Percentiles rank a stretch among this genome's conserved stretches.
Evolutionary conservation across 1,140 invertebrate genomes (phyloP).

Genomic region (Bacillus rossius): DNA sequence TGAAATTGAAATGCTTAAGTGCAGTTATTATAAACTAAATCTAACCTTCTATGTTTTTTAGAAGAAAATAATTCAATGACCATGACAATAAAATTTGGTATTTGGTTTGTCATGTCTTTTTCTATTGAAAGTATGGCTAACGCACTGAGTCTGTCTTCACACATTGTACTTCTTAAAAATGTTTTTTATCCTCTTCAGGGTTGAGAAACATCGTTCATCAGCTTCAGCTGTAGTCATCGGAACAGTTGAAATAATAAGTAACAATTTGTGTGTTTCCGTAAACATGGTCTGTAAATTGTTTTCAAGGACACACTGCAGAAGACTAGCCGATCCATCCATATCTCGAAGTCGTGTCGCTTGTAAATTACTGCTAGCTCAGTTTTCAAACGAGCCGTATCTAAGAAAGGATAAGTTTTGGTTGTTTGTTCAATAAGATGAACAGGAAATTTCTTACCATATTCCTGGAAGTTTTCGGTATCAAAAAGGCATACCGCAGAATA

Average conservation of each 20-base stretch:
- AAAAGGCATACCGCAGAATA: conserved; percentile 22
- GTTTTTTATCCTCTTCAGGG: conserved; percentile 10
- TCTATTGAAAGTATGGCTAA: conserved; percentile 8
- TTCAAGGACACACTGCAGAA: background rate
- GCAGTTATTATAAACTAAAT: conserved; percentile 1
- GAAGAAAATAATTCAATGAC: conserved; percentile 5
- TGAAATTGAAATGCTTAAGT: too few relatives aligned
- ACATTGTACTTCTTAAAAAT: conserved; percentile 2
- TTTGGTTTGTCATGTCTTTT: background rate
- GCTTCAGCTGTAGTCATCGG: conserved; percentile 4
- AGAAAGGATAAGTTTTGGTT: background rate
- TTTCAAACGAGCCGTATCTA: conserved; percentile 5
- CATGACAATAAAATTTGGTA: background rate
- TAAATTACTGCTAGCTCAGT: conserved; percentile 9
- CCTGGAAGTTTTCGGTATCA: conserved; percentile 7
- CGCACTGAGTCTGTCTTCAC: background rate
- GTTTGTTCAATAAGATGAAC: conserved; percentile 8
- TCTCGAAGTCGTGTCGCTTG: background rate
- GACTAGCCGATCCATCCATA: background rate
- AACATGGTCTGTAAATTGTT: conserved; percentile 3
- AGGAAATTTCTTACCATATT: conserved; percentile 13
- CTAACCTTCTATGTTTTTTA: conserved; percentile 2
- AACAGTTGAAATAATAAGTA: background rate
- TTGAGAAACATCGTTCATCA: conserved; percentile 13
- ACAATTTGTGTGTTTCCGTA: background rate